Evolutionary conservation across 2,888 invertebrate species (phyloP).

Genomic region (Venusia cambrica): DNA sequence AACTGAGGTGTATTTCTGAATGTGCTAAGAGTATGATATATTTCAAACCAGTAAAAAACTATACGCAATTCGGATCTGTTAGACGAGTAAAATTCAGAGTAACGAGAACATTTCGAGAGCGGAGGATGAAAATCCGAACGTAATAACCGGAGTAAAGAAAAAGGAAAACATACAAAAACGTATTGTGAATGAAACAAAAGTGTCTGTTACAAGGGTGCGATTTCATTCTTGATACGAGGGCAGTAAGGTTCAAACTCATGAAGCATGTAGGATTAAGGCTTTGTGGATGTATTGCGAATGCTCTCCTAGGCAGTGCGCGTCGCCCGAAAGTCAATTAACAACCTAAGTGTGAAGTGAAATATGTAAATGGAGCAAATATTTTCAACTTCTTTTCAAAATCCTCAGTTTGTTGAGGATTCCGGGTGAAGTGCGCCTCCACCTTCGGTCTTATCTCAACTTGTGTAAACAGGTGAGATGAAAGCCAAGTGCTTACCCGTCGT

Average conservation of each 20-base stretch:
- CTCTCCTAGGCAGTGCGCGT: constrained; percentile 39
- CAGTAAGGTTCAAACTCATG: constrained; percentile 11
- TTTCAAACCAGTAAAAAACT: constrained; percentile 3
- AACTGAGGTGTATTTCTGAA: too few relatives aligned
- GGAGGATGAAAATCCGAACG: constrained; percentile 33
- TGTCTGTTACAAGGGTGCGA: constrained; percentile 24
- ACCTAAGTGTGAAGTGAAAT: constrained; percentile 64
- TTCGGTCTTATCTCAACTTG: too few relatives aligned
- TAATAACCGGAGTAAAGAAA: constrained; percentile 36
- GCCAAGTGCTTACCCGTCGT: too few relatives aligned
- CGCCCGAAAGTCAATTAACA: constrained; percentile 54
- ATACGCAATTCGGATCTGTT: not conserved
- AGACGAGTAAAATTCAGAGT: constrained; percentile 3
- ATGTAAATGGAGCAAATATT: constrained; percentile 47
- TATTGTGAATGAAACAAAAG: constrained; percentile 48
- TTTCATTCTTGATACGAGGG: constrained; percentile 1
- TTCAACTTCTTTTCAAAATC: constrained; percentile 26
- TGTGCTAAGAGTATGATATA: constrained; percentile 2
- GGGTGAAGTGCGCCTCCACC: too few relatives aligned
- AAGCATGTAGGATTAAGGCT: constrained; percentile 21
- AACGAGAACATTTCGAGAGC: constrained; percentile 9
- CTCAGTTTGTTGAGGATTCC: too few relatives aligned
- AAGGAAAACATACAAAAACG: constrained; percentile 25
- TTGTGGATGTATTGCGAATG: constrained; percentile 38
- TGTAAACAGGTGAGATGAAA: too few relatives aligned